Conservation (phyloP, 1,140 invertebrate genomes). For the Zaprionus ghesquierei region DNA sequence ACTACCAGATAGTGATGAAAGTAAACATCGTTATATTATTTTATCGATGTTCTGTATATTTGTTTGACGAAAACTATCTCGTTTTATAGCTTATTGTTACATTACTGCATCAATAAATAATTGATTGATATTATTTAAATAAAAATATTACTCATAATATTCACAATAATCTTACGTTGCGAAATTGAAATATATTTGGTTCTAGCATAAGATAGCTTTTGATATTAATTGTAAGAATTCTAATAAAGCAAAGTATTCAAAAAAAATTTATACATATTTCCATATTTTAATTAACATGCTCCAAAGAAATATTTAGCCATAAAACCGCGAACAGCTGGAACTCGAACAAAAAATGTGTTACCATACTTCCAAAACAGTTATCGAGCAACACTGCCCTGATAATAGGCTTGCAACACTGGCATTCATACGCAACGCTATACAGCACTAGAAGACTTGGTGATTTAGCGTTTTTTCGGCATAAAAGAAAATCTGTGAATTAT, state of each 20-base stretch:
- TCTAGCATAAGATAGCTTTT: background rate
- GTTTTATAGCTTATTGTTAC: background rate
- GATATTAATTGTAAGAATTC: background rate
- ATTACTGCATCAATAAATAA: background rate
- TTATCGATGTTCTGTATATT: background rate
- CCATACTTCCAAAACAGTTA: background rate
- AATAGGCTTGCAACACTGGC: slow-evolving; percentile 1
- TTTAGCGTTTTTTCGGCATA: slow-evolving; percentile 79
- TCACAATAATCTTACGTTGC: background rate
- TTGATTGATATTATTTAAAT: background rate
- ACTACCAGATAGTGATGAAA: background rate
- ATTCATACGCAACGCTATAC: slow-evolving; percentile 12
- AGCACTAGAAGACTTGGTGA: slow-evolving; percentile 59
- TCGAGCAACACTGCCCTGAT: background rate
- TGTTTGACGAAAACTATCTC: background rate
- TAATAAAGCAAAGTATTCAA: background rate
- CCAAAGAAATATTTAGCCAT: background rate
- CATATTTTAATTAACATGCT: background rate
- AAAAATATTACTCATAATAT: background rate
- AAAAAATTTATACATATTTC: background rate
- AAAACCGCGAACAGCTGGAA: background rate
- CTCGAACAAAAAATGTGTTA: background rate
- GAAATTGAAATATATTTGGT: background rate
- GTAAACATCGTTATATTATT: background rate
- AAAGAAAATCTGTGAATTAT: slow-evolving; percentile 63